Base-by-base conservation (phyloP, 2,113 vertebrate species). In the Lipophrys pholis region DNA sequence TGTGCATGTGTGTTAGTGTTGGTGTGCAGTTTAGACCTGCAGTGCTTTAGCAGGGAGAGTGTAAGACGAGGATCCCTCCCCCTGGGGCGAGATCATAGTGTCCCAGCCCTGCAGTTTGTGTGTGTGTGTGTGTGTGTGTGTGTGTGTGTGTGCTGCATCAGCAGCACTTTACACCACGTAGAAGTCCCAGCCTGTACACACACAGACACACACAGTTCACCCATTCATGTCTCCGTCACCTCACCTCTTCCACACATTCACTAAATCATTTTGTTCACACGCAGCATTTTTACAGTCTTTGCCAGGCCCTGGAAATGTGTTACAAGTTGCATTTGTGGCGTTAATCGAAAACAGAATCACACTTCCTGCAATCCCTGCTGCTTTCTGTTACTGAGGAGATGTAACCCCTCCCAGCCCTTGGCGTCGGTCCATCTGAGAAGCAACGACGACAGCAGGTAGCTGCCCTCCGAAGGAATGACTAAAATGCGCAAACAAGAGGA, bases 1-100 rank as follows among this genome's bases (percentile, higher is more conserved):
- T n/a, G 43, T 50, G 42, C 14, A 14, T 2, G 1, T 45, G 40
- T 67, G 16, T n/a, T 2, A 2, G 21, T 30, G 21, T 30, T 30
- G 9, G 6, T 14, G 52, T 51, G 52, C 1, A 0, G 12, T 36
- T 17, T 54, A 30, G 2, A 38, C 55, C 74, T 63, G 69, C 63
- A 83, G 64, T 82, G 72, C 51, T 69, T 87, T 53, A 62, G 52
- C 70, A 69, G 73, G 69, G 45, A 50, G 78, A 78, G 78, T 70
- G 76, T 82, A 75, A 79, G 68, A 84, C 75, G 78, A 84, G 62
- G 68, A 75, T 53, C 52, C 71, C 65, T 30, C 21, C 78, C 76
- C 71, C 55, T n/a, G n/a, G 63, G 80, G 73, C 48, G 17, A 87
- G 70, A 78, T 73, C 81, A 80, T 36, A 70, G 70, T 64, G 59